These are phyloP conservation scores for Loripinus fragilis DNA, from an alignment of 2,888 invertebrate species.

Conservation along the genomic window DNA sequence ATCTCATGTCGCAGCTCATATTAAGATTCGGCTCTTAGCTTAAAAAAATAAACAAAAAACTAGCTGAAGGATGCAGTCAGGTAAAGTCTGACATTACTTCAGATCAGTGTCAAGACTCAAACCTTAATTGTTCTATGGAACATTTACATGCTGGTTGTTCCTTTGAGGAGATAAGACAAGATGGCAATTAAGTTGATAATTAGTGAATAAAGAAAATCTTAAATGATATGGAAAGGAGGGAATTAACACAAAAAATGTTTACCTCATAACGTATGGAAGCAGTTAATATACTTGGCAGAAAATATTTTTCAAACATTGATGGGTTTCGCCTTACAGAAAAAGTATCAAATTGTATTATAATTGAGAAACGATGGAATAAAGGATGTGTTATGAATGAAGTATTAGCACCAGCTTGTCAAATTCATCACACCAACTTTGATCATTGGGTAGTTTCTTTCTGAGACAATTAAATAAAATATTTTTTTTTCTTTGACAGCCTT, in stretches of 20 bases:
- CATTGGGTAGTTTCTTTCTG: slow-evolving; percentile 30
- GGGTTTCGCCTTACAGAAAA: slow-evolving; percentile 36
- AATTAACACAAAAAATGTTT: slow-evolving; percentile 8
- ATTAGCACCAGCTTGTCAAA: slow-evolving; percentile 26
- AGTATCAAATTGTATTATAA: slow-evolving; percentile 14
- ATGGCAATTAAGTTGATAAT: background rate
- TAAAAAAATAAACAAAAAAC: too few relatives aligned
- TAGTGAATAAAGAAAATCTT: background rate
- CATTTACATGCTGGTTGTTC: background rate
- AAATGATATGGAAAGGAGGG: background rate
- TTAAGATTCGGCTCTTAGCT: too few relatives aligned
- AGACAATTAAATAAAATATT: background rate
- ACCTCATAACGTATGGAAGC: slow-evolving; percentile 38
- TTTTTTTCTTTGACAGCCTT: background rate
- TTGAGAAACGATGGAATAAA: slow-evolving; percentile 16
- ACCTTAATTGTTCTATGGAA: background rate
- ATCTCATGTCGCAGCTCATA: too few relatives aligned
- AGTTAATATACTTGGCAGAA: slow-evolving; percentile 29
- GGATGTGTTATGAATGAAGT: slow-evolving; percentile 11
- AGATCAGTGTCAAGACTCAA: background rate
- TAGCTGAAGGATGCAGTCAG: too few relatives aligned
- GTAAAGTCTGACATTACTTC: background rate
- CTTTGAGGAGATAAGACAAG: background rate
- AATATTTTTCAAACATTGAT: slow-evolving; percentile 10
- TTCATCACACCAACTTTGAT: slow-evolving; percentile 29